A percentile compares a stretch with the other conserved stretches of the same genome.
These are phyloP conservation scores for Litocranius walleri DNA, from an alignment of 2,113 vertebrate species.

Conservation along the genomic window DNA sequence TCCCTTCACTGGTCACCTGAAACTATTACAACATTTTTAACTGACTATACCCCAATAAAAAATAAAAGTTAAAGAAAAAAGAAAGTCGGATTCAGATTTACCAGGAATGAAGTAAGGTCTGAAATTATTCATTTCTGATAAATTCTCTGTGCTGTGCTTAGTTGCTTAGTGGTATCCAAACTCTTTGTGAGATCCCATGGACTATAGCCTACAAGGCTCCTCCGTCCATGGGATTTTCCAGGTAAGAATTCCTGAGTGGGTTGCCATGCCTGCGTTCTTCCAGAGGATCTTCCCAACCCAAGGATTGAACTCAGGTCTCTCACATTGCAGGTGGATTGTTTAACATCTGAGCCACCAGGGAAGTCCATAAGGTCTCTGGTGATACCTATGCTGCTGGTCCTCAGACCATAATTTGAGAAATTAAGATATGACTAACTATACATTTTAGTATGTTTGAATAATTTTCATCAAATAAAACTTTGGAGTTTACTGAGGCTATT, in stretches of 20 bases:
- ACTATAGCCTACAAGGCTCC: neutral
- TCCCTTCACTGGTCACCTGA: neutral
- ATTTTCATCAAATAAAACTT: constrained; percentile 11
- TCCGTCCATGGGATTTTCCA: neutral
- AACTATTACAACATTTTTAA: neutral
- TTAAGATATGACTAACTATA: neutral
- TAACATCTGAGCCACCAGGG: neutral
- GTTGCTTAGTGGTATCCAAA: neutral
- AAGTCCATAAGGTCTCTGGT: neutral
- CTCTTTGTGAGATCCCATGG: neutral
- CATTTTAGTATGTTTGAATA: neutral
- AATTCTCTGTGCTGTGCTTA: neutral
- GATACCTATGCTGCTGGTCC: neutral
- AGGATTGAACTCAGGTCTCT: neutral
- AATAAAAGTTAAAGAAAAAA: neutral
- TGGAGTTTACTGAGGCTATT: neutral
- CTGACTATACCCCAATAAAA: neutral
- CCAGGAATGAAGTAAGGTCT: neutral
- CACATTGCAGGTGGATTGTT: neutral
- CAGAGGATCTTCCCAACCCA: neutral
- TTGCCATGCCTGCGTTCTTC: neutral
- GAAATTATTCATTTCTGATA: neutral
- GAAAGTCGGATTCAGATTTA: neutral
- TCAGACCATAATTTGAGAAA: neutral
- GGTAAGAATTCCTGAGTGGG: neutral